Conservation (phyloP, 2,113 vertebrate species). For the Eublepharis macularius region DNA sequence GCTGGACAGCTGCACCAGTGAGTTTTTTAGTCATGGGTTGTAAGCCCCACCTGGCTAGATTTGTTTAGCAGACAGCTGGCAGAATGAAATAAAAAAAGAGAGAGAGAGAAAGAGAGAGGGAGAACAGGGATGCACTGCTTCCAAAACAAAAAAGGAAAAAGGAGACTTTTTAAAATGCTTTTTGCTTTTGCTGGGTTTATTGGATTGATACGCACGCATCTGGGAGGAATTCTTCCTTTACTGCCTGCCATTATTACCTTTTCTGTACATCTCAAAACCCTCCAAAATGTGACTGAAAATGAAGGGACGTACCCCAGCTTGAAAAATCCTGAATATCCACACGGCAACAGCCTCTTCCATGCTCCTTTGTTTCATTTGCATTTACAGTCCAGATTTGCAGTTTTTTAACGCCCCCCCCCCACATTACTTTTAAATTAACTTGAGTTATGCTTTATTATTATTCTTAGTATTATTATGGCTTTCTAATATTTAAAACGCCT, state of each 20-base stretch:
- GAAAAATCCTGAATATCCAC: constrained; percentile 54
- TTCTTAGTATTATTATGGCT: constrained; percentile 74
- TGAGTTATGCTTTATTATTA: constrained; percentile 53
- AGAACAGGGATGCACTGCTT: constrained; percentile 76
- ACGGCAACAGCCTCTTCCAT: constrained; percentile 49
- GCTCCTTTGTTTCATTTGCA: constrained; percentile 14
- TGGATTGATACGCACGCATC: neutral
- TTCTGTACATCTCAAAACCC: constrained; percentile 22
- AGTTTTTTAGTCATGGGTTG: constrained; percentile 87
- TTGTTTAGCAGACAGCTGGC: constrained; percentile 89
- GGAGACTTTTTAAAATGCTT: constrained; percentile 77
- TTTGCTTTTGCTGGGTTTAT: constrained; percentile 66
- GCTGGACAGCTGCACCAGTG: constrained; percentile 85
- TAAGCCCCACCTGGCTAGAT: constrained; percentile 88
- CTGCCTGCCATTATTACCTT: constrained; percentile 45
- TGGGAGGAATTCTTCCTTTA: constrained; percentile 24
- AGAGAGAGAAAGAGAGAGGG: constrained; percentile 19
- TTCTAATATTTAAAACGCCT: constrained; percentile 80
- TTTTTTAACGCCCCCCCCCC: constrained; percentile 65
- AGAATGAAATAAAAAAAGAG: constrained; percentile 84
- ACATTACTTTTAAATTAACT: constrained; percentile 87
- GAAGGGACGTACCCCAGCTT: constrained; percentile 17
- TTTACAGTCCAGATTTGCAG: constrained; percentile 65
- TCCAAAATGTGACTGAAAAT: fast-evolving
- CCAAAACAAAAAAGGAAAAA: constrained; percentile 78